These are phyloP conservation scores for Chymomyza procnemis DNA, from an alignment of 2,888 invertebrate species.

Conservation along the genomic window DNA sequence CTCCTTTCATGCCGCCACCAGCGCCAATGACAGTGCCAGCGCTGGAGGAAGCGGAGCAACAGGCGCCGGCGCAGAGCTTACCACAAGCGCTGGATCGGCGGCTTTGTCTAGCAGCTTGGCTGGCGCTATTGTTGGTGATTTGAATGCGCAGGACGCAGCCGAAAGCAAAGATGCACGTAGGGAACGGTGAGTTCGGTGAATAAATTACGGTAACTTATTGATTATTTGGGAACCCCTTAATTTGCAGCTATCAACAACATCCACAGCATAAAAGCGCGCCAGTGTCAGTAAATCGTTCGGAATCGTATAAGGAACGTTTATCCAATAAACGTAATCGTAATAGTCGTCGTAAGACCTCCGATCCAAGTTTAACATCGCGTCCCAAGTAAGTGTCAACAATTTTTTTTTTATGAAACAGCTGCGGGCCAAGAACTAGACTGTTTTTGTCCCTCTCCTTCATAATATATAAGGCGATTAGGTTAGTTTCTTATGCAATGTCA, in stretches of 20 bases:
- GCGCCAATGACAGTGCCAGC: constrained; percentile 49
- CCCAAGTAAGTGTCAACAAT: constrained; percentile 80
- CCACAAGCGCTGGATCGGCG: constrained; percentile 44
- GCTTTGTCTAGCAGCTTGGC: constrained; percentile 41
- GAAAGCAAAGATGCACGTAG: constrained; percentile 66
- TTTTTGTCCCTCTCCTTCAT: too few relatives aligned
- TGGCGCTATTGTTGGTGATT: constrained; percentile 56
- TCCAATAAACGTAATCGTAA: constrained; percentile 83
- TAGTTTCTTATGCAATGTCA: too few relatives aligned
- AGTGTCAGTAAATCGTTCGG: constrained; percentile 82
- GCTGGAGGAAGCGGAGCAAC: constrained; percentile 28
- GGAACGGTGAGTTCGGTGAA: constrained; percentile 58
- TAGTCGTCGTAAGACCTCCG: constrained; percentile 87
- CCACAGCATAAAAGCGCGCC: constrained; percentile 77
- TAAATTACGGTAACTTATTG: neutral
- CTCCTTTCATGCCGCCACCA: constrained; percentile 55
- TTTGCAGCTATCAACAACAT: constrained; percentile 63
- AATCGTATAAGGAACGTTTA: constrained; percentile 86
- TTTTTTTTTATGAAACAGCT: neutral
- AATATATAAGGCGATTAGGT: too few relatives aligned
- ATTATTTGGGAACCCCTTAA: constrained; percentile 5
- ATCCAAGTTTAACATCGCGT: constrained; percentile 86
- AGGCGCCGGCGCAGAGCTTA: constrained; percentile 37
- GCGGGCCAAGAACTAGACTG: too few relatives aligned
- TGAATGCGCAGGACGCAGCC: constrained; percentile 73